Conservation (phyloP, 1,140 invertebrate species). For the Drosophila aff. region DNA sequence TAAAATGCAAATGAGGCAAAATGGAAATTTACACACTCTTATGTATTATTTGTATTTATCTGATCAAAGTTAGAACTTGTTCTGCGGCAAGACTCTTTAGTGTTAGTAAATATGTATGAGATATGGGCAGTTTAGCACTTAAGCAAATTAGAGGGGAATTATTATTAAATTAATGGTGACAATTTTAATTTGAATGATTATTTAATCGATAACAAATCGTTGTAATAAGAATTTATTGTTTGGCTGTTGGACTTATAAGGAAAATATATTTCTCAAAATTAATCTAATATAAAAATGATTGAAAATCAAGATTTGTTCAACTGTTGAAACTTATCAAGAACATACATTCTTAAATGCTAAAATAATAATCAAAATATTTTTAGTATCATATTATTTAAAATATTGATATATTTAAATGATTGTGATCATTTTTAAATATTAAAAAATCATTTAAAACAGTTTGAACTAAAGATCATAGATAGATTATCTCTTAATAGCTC, state of each 20-base stretch:
- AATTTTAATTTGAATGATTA: background rate
- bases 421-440: background rate
- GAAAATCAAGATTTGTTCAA: too few species aligned
- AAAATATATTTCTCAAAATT: too few species aligned
- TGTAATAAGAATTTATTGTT: background rate
- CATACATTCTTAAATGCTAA: background rate
- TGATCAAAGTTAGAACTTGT: slow-evolving; percentile 42
- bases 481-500: too few species aligned
- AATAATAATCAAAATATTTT: background rate
- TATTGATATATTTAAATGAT: too few species aligned
- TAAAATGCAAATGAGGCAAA: slow-evolving; percentile 43
- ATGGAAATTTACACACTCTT: slow-evolving; percentile 29
- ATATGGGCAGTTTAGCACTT: background rate
- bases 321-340: too few species aligned
- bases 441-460: background rate
- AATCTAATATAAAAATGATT: too few species aligned
- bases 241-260: too few species aligned
- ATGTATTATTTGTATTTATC: slow-evolving; percentile 10
- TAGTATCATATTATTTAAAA: background rate
- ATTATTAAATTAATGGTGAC: background rate
- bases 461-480: too few species aligned
- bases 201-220: background rate
- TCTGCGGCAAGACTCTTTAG: background rate
- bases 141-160: background rate
- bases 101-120: background rate